Evolutionary conservation across 2,888 invertebrate genomes (phyloP).

Genomic region (Zele albiditarsus): DNA sequence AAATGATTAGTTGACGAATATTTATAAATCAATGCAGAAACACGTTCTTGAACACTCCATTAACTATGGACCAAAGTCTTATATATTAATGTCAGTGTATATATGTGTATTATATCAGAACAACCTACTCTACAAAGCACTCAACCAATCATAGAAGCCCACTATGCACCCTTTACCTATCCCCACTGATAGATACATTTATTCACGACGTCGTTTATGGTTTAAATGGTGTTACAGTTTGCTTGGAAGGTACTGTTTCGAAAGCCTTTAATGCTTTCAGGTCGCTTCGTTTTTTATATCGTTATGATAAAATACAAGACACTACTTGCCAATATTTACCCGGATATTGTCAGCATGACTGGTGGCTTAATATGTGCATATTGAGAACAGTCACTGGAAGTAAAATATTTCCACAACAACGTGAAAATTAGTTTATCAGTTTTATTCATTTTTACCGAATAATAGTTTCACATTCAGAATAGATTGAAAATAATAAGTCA

Average conservation of each 20-base stretch:
- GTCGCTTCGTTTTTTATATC: not conserved
- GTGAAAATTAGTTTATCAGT: no score
- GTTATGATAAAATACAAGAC: not conserved
- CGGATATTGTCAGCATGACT: no score
- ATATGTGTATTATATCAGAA: not conserved
- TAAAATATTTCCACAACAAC: no score
- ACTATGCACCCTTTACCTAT: constrained; percentile 17
- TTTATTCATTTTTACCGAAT: no score
- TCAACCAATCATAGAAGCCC: not conserved
- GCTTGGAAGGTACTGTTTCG: constrained; percentile 38
- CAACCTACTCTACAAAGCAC: not conserved
- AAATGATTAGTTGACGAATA: not conserved
- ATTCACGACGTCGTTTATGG: constrained; percentile 60
- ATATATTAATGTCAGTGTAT: not conserved
- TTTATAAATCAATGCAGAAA: not conserved
- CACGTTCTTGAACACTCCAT: not conserved
- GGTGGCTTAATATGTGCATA: no score
- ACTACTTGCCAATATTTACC: not conserved
- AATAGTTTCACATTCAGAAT: no score
- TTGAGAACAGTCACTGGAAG: no score
- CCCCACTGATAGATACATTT: constrained; percentile 60
- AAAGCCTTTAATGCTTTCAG: constrained; percentile 56
- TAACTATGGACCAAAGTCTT: no score
- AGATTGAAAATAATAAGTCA: no score
- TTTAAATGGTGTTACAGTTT: constrained; percentile 57